A percentile compares a stretch with the other conserved stretches of the same genome.
Evolutionary conservation across 2,888 invertebrate species (phyloP).

Genomic region (Papilio gigon): DNA sequence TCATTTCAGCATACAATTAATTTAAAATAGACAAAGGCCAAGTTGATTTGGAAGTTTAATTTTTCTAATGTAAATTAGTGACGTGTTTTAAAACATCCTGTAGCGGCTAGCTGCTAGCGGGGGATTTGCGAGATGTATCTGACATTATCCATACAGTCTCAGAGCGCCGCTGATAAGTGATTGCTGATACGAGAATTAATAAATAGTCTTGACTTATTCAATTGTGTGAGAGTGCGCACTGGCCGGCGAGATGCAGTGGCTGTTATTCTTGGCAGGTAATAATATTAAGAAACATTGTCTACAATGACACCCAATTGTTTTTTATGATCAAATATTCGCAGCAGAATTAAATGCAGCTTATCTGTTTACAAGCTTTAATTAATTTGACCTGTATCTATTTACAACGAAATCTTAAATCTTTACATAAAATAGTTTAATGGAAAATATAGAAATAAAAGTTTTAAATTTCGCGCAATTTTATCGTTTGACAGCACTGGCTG

Average conservation of each 20-base stretch:
- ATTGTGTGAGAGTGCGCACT: constrained; percentile 34
- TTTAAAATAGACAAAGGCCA: background rate
- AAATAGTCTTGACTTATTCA: constrained; percentile 46
- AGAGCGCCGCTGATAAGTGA: constrained; percentile 48
- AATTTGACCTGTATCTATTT: no score
- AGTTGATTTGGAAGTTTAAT: background rate
- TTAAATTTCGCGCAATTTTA: no score
- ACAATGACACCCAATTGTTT: background rate
- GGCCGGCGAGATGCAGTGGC: constrained; percentile 60
- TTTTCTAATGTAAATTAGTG: background rate
- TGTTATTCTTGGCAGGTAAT: constrained; percentile 66
- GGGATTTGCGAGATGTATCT: constrained; percentile 41
- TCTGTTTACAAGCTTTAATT: background rate
- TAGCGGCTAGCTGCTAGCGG: constrained; percentile 24
- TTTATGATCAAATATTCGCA: background rate
- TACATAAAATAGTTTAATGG: no score
- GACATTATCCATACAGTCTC: constrained; percentile 43
- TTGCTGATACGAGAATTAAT: constrained; percentile 52
- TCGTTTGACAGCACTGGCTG: no score
- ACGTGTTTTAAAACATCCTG: constrained; percentile 29
- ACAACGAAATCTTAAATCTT: background rate
- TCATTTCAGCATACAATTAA: no score
- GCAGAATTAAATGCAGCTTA: background rate
- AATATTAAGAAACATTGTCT: background rate
- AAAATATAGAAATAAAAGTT: no score